Base-by-base conservation (phyloP, 2,888 invertebrate species). In the Nephrotoma appendiculata region DNA sequence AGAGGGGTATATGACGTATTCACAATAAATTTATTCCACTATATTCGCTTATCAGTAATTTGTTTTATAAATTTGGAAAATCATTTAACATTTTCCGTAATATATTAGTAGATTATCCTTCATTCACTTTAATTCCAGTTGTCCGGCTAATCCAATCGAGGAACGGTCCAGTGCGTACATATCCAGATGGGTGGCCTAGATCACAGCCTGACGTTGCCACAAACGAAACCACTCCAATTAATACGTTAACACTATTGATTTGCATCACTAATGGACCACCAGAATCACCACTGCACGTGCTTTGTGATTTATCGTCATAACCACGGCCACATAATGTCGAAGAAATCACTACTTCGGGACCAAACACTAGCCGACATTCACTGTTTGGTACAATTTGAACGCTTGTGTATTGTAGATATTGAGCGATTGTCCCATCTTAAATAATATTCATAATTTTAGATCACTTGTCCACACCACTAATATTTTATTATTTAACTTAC, bases 221-320 rank as follows among this genome's bases (percentile, higher is more conserved):
- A 86, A 88, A 88, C 2, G 88, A 88, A 19, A 88, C 88, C 42
- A 88, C 87, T 44, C 88, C 88, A 57, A 88, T 87, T 87, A 88
- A 88, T n/a, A 87, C 87, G 44, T 85, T 45, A 6, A 85, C 86
- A 52, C 86, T 86, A 9, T 87, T 88, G 48, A 87, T 86, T 42
- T 41, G 3, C 9, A 87, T 87, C 2, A 88, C 86, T 45, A 88
- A 71, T 84, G 88, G 88, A 42, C 88, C 88, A 45, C 88, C 88
- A 7, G 87, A 87, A 86, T 88, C 88, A 83, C 88, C 88, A 84
- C 87, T 87, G 86, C 88, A 88, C 12, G 88, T 87, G 57, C 88
- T 88, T 52, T 88, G 87, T 11, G 31, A 43, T 42, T 86, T 15
- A 44, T 86, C 48, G 9, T 84, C 48, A 41, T 57, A 87, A n/a